Evolutionary conservation across 1,140 invertebrate genomes (phyloP).

Genomic region (Drosophila pachea): DNA sequence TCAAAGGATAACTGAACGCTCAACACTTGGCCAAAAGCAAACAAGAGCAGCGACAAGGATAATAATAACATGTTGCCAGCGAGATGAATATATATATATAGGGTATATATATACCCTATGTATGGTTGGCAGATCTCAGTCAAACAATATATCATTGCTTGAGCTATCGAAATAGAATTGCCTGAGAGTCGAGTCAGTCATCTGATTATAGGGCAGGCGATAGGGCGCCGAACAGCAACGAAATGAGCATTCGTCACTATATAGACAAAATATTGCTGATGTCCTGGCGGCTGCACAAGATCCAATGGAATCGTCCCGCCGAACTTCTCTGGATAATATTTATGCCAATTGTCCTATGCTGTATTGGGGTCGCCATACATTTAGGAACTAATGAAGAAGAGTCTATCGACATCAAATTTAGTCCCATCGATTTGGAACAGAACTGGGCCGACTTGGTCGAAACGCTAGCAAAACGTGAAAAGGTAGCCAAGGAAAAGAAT

Average conservation of each 20-base stretch:
- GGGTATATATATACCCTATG: no score
- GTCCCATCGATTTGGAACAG: conserved; percentile 31
- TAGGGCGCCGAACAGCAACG: neutral
- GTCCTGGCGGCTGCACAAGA: conserved; percentile 49
- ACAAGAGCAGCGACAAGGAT: neutral
- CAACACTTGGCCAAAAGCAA: conserved; percentile 22
- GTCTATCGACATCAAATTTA: conserved; percentile 20
- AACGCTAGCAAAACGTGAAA: conserved; percentile 3
- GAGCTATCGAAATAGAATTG: no score
- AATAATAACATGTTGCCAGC: no score
- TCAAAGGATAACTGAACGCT: conserved; percentile 51
- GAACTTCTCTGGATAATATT: conserved; percentile 41
- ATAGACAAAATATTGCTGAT: conserved; percentile 42
- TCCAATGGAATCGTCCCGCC: conserved; percentile 31
- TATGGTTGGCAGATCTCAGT: no score
- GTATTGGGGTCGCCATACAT: conserved; percentile 35
- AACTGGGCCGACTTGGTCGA: conserved; percentile 43
- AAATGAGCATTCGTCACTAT: conserved; percentile 41
- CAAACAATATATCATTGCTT: no score
- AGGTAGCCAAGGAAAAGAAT: neutral
- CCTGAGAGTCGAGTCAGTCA: neutral
- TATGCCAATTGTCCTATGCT: conserved; percentile 14
- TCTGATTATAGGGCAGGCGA: neutral
- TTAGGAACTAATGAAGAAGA: neutral
- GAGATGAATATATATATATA: no score